Base-by-base conservation (phyloP, 2,888 invertebrate genomes). In the Lottia scabra region DNA sequence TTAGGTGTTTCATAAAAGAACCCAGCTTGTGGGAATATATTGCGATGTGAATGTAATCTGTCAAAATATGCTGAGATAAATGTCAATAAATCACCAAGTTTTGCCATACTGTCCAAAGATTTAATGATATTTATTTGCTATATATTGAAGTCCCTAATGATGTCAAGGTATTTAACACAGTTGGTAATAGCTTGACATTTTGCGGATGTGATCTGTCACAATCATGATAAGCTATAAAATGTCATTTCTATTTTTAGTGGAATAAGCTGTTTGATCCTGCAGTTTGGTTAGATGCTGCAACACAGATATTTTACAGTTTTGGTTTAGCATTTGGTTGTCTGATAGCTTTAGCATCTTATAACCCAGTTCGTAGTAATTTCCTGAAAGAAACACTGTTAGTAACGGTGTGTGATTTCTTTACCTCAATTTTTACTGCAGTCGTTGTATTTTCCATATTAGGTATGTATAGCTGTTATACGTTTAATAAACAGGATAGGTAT, bases 291-390 rank as follows among this genome's bases (percentile, higher is more conserved):
- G 97, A 97, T 87, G 97, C 98, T 2, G 97, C 97, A 1, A 97
- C 97, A 0, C 98, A 98, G 91, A 97, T 98, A 1, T 98, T 98
- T 91, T 98, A 97, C 90, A 97, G 97, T 0, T 96, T 96, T 89
- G 97, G 97, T 1, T 91, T 98, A 74, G 97, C 97, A 10, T 98
- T 98, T 90, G 97, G 98, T 1, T 97, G 97, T 1, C 91, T 98
- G 71, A 97, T 98, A 83, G 97, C 97, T 0, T 97, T 97, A 89
- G 96, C 97, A 69, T 96, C 96, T 75, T 98, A 98, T 91, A 98
- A 97, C 89, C 94, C 96, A 0, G 95, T 96, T 1, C 94, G 96
- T 89, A 97, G 97, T 91, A 96, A 98, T 91, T 97, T 97, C 90
- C 96, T 96, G 62, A 92, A 95, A 67, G 97, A 98, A 87, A 97